These are phyloP conservation scores for Phyllostomus hastatus DNA, from an alignment of 2,113 vertebrate genomes.

Conservation along the genomic window DNA sequence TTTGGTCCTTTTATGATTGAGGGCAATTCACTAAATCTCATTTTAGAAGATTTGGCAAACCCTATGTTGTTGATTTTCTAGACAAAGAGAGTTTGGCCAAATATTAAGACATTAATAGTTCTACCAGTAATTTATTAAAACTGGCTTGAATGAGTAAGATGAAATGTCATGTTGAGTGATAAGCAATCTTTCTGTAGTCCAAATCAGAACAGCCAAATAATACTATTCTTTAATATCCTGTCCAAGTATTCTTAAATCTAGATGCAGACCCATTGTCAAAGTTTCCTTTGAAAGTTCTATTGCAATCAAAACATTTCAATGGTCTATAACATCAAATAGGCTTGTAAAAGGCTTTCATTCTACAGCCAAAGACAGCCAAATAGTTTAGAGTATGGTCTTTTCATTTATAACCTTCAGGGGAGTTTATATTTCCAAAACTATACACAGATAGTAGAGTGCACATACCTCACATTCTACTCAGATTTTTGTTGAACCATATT, in stretches of 20 bases:
- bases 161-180: background rate
- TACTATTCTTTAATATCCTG: background rate
- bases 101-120: background rate
- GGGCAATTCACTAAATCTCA: background rate
- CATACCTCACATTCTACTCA: background rate
- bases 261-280: background rate
- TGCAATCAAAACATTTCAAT: background rate
- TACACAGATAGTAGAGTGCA: background rate
- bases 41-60: background rate
- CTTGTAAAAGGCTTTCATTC: background rate
- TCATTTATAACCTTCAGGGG: background rate
- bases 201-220: background rate
- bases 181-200: background rate
- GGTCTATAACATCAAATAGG: background rate
- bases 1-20: background rate
- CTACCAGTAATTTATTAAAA: background rate
- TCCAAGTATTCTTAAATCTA: background rate
- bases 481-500: background rate
- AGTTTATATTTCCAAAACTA: background rate
- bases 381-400: background rate
- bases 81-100: background rate
- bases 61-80: background rate
- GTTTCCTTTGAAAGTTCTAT: background rate
- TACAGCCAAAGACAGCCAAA: background rate
- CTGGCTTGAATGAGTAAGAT: background rate